These are phyloP conservation scores for Protodeltote pygarga DNA, from an alignment of 2,888 invertebrate species.

Conservation along the genomic window DNA sequence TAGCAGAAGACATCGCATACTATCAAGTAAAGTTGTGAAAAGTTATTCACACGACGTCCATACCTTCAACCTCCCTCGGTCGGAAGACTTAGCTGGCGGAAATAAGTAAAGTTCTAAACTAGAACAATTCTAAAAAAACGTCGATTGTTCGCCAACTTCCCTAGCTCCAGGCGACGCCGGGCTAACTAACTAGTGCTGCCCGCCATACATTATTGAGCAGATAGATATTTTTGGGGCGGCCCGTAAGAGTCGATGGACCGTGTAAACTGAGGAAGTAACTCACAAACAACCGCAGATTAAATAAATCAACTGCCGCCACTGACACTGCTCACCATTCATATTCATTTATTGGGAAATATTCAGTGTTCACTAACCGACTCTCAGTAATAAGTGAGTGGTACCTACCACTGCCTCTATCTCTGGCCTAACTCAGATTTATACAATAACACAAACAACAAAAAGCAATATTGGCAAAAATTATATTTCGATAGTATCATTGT, in stretches of 20 bases:
- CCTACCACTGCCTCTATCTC: background rate
- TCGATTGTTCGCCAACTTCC: background rate
- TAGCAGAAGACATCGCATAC: too few relatives aligned
- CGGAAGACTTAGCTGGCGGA: too few relatives aligned
- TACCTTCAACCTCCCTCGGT: too few relatives aligned
- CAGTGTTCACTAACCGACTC: conserved; percentile 14
- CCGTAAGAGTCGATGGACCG: conserved; percentile 31
- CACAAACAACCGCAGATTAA: conserved; percentile 26
- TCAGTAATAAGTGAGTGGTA: conserved; percentile 4
- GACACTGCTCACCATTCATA: conserved; percentile 29
- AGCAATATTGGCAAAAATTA: too few relatives aligned
- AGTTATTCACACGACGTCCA: too few relatives aligned
- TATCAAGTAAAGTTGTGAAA: too few relatives aligned
- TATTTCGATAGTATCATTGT: too few relatives aligned
- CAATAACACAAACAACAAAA: background rate
- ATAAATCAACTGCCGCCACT: conserved; percentile 29
- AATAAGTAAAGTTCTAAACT: too few relatives aligned
- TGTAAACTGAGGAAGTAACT: conserved; percentile 43
- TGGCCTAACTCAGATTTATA: background rate
- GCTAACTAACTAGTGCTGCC: conserved; percentile 11
- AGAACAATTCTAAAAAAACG: background rate
- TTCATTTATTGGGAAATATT: conserved; percentile 33
- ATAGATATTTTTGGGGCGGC: conserved; percentile 20
- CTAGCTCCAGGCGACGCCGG: background rate
- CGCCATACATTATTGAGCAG: conserved; percentile 26